phyloP scores from a whole-genome alignment of 2,113 vertebrate species.

The Grallaria varia region DNA sequence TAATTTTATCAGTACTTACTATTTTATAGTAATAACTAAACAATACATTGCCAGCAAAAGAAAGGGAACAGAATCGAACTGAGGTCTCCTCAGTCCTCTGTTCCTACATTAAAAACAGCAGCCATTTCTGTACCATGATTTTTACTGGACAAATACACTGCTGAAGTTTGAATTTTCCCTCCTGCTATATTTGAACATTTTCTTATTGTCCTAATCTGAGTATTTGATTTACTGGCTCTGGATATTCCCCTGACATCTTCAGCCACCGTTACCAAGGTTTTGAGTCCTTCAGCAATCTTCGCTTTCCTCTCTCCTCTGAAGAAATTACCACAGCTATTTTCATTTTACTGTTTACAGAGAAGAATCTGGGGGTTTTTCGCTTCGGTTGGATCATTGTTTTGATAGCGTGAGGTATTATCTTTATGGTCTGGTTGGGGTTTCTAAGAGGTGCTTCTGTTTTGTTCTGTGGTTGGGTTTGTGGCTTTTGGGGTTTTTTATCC shows the following conservation, averaged over 20 bases:
- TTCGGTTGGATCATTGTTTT: not conserved
- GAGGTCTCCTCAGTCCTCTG: not conserved
- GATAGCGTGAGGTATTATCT: not conserved
- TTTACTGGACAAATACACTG: not conserved
- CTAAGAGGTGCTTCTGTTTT: not conserved
- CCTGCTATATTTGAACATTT: not conserved
- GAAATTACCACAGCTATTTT: not conserved
- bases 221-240: not conserved
- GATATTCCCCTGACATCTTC: not conserved
- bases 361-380: fast-evolving
- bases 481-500: not conserved
- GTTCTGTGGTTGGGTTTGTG: not conserved
- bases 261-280: not conserved
- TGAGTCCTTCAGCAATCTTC: not conserved
- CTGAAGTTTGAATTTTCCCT: not conserved
- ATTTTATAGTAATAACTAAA: not conserved
- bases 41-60: not conserved
- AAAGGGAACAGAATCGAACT: not conserved
- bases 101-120: not conserved
- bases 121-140: not conserved
- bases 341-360: not conserved
- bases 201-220: not conserved
- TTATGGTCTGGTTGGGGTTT: not conserved
- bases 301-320: not conserved
- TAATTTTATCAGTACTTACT: not conserved